phyloP scores from a whole-genome alignment of 2,888 invertebrate species.

The Acleris holmiana region DNA sequence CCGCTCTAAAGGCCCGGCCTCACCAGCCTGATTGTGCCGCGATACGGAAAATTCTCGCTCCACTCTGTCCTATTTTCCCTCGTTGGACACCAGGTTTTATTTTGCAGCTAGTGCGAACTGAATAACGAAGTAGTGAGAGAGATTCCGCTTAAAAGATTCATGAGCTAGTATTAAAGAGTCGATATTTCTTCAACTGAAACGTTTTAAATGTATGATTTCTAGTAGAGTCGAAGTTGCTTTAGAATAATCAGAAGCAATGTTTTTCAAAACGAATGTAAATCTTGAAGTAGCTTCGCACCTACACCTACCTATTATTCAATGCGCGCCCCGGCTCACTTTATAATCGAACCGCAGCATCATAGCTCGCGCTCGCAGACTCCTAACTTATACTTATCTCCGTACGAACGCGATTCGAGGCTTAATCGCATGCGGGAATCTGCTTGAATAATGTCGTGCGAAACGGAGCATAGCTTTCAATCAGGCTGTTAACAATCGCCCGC shows the following conservation, averaged over 20 bases:
- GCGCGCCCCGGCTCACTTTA: background rate
- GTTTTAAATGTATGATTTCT: conserved; percentile 8
- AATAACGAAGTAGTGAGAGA: conserved; percentile 32
- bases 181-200: conserved; percentile 21
- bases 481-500: conserved; percentile 58
- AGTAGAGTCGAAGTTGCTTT: background rate
- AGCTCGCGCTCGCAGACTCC: conserved; percentile 20
- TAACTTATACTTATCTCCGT: conserved; percentile 40
- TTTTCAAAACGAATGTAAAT: no score
- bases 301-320: background rate
- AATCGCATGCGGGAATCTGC: conserved; percentile 44
- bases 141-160: conserved; percentile 30
- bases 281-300: background rate
- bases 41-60: conserved; percentile 29
- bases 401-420: conserved; percentile 45
- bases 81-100: conserved; percentile 27
- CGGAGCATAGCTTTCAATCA: conserved; percentile 69
- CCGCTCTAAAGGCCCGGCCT: conserved; percentile 47
- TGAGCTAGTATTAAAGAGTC: conserved; percentile 14
- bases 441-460: conserved; percentile 65
- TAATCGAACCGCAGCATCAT: conserved; percentile 16
- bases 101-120: conserved; percentile 34
- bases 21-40: conserved; percentile 29
- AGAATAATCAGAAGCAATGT: no score
- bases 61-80: conserved; percentile 32